These are phyloP conservation scores for Crax fasciolata DNA, from an alignment of 2,797 vertebrate species.

Conservation along the genomic window DNA sequence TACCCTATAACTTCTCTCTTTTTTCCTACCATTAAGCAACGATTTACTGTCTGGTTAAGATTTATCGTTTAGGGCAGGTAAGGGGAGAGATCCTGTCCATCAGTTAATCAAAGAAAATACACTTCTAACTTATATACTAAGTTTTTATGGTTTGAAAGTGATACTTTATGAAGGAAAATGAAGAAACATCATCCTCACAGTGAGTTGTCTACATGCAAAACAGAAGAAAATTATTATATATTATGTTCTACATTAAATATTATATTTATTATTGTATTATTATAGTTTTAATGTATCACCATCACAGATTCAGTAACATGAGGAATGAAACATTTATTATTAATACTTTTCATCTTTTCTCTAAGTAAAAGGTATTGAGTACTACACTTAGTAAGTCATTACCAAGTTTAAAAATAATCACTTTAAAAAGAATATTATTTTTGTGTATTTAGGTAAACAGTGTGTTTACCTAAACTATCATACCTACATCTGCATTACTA, in stretches of 20 bases:
- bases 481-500: neutral
- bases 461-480: neutral
- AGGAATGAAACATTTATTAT: neutral
- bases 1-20: neutral
- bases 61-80: neutral
- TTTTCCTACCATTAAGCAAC: neutral
- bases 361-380: neutral
- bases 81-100: neutral
- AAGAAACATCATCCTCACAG: neutral
- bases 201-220: slow-evolving; percentile 5
- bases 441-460: neutral
- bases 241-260: too few relatives aligned
- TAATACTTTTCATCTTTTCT: neutral
- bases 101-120: slow-evolving; percentile 10
- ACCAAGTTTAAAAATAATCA: neutral
- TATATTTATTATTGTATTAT: too few relatives aligned
- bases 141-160: slow-evolving; percentile 33
- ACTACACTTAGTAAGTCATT: neutral
- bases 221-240: neutral
- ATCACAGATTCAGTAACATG: neutral
- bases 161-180: neutral
- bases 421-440: too few relatives aligned
- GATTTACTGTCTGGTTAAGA: neutral
- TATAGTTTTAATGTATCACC: neutral
- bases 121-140: neutral